Evolutionary conservation across 2,797 vertebrate genomes (phyloP), one percentile per base, ranked within the genome.

Genomic region (Rhodeus uyekii): DNA sequence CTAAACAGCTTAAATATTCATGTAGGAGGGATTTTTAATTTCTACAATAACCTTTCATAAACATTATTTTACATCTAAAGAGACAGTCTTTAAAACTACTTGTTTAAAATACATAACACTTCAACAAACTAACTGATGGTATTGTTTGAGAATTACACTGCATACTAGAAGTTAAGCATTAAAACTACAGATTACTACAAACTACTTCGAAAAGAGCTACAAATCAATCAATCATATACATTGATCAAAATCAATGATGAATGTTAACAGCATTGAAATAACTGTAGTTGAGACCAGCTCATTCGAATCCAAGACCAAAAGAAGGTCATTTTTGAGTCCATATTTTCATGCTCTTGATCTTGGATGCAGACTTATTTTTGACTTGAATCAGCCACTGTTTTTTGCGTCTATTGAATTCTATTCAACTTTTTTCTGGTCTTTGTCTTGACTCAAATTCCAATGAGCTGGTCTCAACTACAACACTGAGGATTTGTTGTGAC

Each of bases 1-100:
- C 53, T 38, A 65, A 85, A 80, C 84, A 60, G 75, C 77, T 72
- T 36, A 89, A 78, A 80, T 75, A 86, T 78, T 82, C 55, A 75
- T 75, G 60, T 50, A 73, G 7, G 9, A 16, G 16, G 42, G 18
- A 19, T 24, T 73, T 63, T 74, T 22, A 27, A 38, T 81, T 72
- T 50, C 8, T 7, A 8, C 42, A 27, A 6, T 36, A 5, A 80
- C 53, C 34, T 67, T 32, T 75, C 71, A 36, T 53, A 53, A 74
- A 27, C 22, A 24, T 73, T 16, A 38, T 74, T 74, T 74, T 38
- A 74, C 13, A 55, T 74, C 48, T 39, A 24, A 55, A 38, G 19
- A 74, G 13, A 24, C 7, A 6, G 16, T 19, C 64, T 79, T 58
- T 22, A 68, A 42, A 68, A 58, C 19, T 27, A 18, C 29, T 22